Evolutionary conservation across 2,797 vertebrate genomes (phyloP).

Genomic region (Rhadinocentrus ornatus): DNA sequence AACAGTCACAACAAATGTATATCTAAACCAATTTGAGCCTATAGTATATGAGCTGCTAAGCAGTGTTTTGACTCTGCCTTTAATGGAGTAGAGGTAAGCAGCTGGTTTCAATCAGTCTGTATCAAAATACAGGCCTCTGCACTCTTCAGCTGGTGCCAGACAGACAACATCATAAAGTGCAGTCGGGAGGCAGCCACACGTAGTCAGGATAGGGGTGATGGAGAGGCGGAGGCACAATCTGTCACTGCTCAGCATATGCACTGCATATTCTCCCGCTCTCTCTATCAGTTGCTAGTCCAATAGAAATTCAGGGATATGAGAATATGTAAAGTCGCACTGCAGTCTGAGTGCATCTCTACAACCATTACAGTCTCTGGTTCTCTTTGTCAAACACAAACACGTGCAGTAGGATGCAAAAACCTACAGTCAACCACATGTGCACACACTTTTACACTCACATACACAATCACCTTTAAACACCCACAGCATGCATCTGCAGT

Average conservation of each 20-base stretch:
- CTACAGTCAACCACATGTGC: constrained; percentile 34
- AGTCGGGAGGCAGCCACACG: constrained; percentile 50
- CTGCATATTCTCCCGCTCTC: constrained; percentile 30
- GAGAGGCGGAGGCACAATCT: constrained; percentile 42
- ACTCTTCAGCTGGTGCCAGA: constrained; percentile 58
- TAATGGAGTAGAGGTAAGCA: constrained; percentile 50
- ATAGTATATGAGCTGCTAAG: constrained; percentile 23
- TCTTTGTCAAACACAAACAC: constrained; percentile 47
- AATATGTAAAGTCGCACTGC: constrained; percentile 25
- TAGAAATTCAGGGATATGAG: constrained; percentile 58
- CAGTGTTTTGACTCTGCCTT: constrained; percentile 28
- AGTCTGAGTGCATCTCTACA: constrained; percentile 31
- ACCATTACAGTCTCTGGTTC: constrained; percentile 24
- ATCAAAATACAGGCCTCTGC: constrained; percentile 53
- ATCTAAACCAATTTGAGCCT: constrained; percentile 21
- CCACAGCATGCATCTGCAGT: constrained; percentile 49
- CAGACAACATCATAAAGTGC: constrained; percentile 66
- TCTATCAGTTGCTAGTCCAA: constrained; percentile 55
- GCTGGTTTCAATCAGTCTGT: constrained; percentile 68
- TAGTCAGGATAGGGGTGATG: constrained; percentile 32
- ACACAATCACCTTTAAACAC: constrained; percentile 43
- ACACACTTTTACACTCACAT: constrained; percentile 11
- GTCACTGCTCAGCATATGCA: constrained; percentile 47
- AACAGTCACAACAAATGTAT: neutral
- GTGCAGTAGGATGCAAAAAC: constrained; percentile 13